Conservation (phyloP, 2,113 vertebrate species). For the Pontoporia blainvillei region DNA sequence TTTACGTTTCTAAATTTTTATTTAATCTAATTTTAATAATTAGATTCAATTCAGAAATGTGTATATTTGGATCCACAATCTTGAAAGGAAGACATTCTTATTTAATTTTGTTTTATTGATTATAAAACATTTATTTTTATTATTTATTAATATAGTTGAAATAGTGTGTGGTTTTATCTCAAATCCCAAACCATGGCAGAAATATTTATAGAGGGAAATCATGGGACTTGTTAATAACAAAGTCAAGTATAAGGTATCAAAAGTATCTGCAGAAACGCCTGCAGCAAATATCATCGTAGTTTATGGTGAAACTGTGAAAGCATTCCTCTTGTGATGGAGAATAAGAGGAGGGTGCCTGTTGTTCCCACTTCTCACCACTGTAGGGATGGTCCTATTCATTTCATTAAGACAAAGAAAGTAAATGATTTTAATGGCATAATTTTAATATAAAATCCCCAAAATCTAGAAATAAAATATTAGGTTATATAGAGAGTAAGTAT, state of each 20-base stretch:
- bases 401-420: background rate
- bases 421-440: background rate
- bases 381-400: background rate
- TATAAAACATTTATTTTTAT: background rate
- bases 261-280: background rate
- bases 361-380: background rate
- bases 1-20: background rate
- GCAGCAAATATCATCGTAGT: background rate
- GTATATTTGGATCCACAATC: background rate
- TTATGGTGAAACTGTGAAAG: background rate
- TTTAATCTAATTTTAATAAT: background rate
- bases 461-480: background rate
- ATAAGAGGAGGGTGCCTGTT: background rate
- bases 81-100: background rate
- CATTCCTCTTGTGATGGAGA: background rate
- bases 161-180: background rate
- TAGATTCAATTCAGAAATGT: background rate
- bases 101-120: background rate
- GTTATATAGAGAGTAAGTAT: background rate
- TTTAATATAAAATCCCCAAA: background rate
- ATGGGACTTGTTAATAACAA: background rate
- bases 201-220: background rate
- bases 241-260: background rate
- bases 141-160: background rate
- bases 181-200: background rate